Percentiles rank a stretch among this genome's conserved stretches.
Conservation (phyloP, 2,888 invertebrate genomes). For the Synergus itoensis region DNA sequence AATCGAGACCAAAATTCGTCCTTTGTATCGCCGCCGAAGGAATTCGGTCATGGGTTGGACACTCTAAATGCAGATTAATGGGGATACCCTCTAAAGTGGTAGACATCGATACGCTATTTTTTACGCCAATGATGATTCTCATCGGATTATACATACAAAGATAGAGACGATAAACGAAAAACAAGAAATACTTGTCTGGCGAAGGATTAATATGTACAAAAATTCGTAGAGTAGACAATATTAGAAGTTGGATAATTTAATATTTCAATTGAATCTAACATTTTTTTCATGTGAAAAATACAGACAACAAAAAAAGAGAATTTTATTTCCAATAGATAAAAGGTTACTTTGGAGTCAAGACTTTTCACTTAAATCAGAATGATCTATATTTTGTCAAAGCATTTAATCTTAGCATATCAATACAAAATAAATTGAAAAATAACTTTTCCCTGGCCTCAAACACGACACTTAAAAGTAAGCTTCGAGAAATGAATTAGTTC, state of each 20-base stretch:
- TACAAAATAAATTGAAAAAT: background rate
- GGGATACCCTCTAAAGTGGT: conserved; percentile 4
- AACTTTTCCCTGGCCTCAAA: background rate
- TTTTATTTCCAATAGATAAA: too few species aligned
- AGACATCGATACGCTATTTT: conserved; percentile 26
- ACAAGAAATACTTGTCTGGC: background rate
- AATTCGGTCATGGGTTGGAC: conserved; percentile 20
- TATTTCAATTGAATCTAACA: too few species aligned
- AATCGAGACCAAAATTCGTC: conserved; percentile 19
- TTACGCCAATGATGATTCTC: conserved; percentile 9
- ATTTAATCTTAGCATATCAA: background rate
- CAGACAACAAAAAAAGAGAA: too few species aligned
- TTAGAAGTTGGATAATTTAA: background rate
- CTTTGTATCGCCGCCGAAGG: conserved; percentile 33
- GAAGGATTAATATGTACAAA: too few species aligned
- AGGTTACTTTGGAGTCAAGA: background rate
- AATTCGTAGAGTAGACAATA: background rate
- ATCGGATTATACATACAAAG: background rate
- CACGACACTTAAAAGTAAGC: background rate
- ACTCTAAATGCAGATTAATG: conserved; percentile 51
- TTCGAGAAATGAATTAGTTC: background rate
- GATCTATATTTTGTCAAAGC: background rate
- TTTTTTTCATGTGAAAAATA: too few species aligned
- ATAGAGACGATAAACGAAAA: conserved; percentile 3
- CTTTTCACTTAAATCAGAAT: background rate